Percentiles rank a stretch among this genome's conserved stretches.
Evolutionary conservation across 2,113 vertebrate genomes (phyloP).

Genomic region (Camelus bactrianus): DNA sequence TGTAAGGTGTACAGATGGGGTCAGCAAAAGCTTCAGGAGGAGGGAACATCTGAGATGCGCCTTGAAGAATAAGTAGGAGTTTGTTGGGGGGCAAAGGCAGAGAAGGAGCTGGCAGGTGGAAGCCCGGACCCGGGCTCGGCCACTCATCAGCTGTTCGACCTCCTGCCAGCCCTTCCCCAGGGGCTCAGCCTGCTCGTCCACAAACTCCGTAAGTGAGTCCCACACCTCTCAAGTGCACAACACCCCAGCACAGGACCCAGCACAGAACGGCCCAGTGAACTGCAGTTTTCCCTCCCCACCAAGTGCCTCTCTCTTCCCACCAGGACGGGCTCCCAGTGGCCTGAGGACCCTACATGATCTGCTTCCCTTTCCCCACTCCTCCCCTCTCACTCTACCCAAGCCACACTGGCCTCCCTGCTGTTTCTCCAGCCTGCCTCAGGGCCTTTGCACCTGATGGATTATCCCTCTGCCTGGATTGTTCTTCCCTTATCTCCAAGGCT

Average conservation of each 20-base stretch:
- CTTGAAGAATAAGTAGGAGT: background rate
- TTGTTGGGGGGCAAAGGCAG: background rate
- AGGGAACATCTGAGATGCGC: background rate
- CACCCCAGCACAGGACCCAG: background rate
- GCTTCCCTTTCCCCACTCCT: background rate
- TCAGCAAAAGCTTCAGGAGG: background rate
- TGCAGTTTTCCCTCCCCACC: too few species aligned
- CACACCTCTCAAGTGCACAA: background rate
- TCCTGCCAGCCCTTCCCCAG: too few species aligned
- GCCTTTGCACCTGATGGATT: background rate
- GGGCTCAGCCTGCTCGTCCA: background rate
- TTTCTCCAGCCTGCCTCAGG: background rate
- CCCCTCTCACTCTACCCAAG: fast-evolving
- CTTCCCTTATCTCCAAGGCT: background rate
- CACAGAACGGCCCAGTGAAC: background rate
- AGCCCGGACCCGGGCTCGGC: background rate
- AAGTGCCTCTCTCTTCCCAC: background rate
- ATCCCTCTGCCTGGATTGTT: fast-evolving
- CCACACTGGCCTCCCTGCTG: background rate
- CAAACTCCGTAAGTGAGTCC: fast-evolving
- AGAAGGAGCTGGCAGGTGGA: background rate
- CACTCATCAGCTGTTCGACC: background rate
- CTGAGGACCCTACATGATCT: background rate
- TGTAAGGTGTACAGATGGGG: fast-evolving
- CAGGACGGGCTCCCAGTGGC: background rate